Base-by-base conservation (phyloP, 2,113 vertebrate genomes). In the Diglossa brunneiventris region DNA sequence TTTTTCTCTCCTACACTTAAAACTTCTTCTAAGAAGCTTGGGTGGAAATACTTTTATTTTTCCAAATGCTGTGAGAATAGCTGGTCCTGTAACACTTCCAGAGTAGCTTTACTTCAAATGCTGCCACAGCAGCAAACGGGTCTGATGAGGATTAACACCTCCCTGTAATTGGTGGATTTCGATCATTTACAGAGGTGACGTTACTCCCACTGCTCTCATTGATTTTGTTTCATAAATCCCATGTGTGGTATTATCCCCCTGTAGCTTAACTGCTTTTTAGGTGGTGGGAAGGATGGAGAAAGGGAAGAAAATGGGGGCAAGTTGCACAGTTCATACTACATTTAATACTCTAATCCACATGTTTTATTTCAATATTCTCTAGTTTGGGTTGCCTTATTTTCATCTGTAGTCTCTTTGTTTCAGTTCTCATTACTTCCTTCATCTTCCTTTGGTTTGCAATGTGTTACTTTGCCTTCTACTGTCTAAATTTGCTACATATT, bases 101-200 rank as follows among this genome's bases (percentile, higher is more conserved):
- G 55, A 58, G 70, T 59, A 86, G 76, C 78, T 92, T 94, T 91
- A 95, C 92, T 96, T 96, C 94, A 95, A 94, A 93, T 87, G 39
- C 67, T 7, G 35, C 87, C 89, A 90, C 85, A 49, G 79, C 93
- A 94, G 95, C 93, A 80, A 97, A 75, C 9, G 5, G 79, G 84
- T 80, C 95, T 95, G 95, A 94, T 75, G 95, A 96, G 92, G 95
- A 97, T 97, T 97, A 97, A 80, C 96, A 96, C 95, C 87, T 97
- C 67, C 26, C 66, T 91, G 58, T 95, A 97, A 97, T 92, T 97
- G 95, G 92, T 96, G 52, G 44, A 83, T 96, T 97, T 93, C 90
- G 84, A 84, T 95, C 69, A 95, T 94, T 97, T 95, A 87, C 87
- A 86, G 93, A 81, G 95, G 90, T 97, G 94, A 95, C 84, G 75